phyloP scores from a whole-genome alignment of 2,797 vertebrate species.

The Saxicola maurus region DNA sequence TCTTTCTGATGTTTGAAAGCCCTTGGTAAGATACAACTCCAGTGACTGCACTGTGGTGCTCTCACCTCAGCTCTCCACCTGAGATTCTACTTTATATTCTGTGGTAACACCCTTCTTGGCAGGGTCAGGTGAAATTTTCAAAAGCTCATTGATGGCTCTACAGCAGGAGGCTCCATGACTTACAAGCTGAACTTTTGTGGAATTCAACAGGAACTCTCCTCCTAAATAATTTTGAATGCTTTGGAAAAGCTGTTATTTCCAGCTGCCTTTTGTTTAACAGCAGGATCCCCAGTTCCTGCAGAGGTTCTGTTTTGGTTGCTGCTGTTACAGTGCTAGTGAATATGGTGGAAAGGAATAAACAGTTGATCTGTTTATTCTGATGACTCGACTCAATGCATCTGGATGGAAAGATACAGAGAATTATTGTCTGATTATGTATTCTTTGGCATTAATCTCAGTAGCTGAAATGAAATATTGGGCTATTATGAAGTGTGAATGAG shows the following conservation, averaged over 20 bases:
- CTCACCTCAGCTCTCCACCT: not conserved
- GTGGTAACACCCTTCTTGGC: not conserved
- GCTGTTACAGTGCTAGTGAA: not conserved
- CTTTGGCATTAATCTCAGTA: slow-evolving; percentile 23
- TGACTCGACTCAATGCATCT: not conserved
- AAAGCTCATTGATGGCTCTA: not conserved
- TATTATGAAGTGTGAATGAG: not conserved
- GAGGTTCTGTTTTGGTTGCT: not conserved
- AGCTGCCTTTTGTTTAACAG: slow-evolving; percentile 3
- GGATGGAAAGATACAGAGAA: slow-evolving; percentile 17
- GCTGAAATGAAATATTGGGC: slow-evolving; percentile 17
- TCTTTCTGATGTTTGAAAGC: not conserved
- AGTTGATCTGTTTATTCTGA: not conserved
- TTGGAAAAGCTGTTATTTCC: slow-evolving; percentile 4
- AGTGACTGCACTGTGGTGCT: not conserved
- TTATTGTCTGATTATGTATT: slow-evolving; percentile 1
- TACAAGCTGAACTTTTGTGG: not conserved
- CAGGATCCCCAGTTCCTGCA: not conserved
- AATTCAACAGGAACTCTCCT: not conserved
- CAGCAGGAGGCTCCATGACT: not conserved
- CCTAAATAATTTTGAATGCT: not conserved
- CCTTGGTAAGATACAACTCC: not conserved
- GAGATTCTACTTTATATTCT: not conserved
- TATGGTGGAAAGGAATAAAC: not conserved
- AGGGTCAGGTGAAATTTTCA: not conserved